A percentile compares a stretch with the other conserved stretches of the same genome.
These are phyloP conservation scores for Acipenser transmontanus DNA, from an alignment of 2,797 vertebrate species.

Conservation along the genomic window DNA sequence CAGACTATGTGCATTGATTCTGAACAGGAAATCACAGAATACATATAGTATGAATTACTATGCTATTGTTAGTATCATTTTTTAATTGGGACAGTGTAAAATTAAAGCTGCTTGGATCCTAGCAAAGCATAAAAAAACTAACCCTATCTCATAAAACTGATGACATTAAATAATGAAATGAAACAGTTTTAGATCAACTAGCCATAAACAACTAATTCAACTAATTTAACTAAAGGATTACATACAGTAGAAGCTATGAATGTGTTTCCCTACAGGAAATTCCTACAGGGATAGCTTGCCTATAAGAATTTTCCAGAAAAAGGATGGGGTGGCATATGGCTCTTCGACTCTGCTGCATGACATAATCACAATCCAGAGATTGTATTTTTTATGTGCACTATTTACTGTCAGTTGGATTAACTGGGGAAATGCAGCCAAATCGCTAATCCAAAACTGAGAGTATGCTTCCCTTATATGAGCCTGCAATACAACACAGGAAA, in stretches of 20 bases:
- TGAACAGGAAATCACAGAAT: background rate
- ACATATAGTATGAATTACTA: background rate
- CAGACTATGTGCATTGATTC: background rate
- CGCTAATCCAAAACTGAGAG: slow-evolving; percentile 3
- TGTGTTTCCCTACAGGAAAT: no score
- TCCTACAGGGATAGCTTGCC: no score
- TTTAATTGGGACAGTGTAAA: slow-evolving; percentile 4
- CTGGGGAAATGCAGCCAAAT: background rate
- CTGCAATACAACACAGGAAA: background rate
- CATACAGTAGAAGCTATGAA: no score
- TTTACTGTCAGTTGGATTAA: slow-evolving; percentile 5
- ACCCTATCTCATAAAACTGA: slow-evolving; percentile 9
- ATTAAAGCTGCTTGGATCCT: slow-evolving; percentile 4
- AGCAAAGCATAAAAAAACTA: background rate
- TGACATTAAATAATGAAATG: slow-evolving; percentile 11
- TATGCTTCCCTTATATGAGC: background rate
- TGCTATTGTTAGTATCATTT: background rate
- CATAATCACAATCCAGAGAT: background rate
- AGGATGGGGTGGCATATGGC: slow-evolving; percentile 5
- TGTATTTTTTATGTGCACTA: background rate
- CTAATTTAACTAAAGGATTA: no score
- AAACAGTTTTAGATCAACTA: background rate
- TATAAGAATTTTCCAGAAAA: background rate
- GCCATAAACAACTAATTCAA: no score
- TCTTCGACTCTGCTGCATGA: background rate